These are phyloP conservation scores for Goniozus legneri DNA, from an alignment of 1,140 invertebrate genomes.

Conservation along the genomic window DNA sequence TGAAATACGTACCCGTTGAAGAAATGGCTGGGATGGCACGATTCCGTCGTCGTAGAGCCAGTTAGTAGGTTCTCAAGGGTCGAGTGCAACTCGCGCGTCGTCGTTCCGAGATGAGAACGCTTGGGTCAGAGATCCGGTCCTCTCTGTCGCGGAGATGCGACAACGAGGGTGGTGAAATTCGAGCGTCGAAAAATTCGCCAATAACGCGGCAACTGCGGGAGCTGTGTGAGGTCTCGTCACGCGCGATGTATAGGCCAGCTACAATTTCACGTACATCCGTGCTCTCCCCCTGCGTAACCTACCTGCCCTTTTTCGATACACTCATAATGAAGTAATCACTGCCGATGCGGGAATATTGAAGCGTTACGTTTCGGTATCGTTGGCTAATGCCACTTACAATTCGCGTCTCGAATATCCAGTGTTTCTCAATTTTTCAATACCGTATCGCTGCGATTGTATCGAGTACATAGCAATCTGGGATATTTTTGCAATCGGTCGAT, in stretches of 20 bases:
- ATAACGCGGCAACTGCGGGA: slow-evolving; percentile 9
- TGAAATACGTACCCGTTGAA: too few species aligned
- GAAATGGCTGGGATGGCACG: slow-evolving; percentile 22
- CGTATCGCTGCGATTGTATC: too few species aligned
- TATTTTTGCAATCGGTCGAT: too few species aligned
- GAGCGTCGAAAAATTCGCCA: slow-evolving; percentile 25
- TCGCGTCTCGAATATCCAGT: slow-evolving; percentile 23
- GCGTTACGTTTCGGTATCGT: slow-evolving; percentile 33
- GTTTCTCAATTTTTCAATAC: slow-evolving; percentile 23
- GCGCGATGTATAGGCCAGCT: too few species aligned
- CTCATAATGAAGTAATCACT: slow-evolving; percentile 42
- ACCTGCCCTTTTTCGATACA: slow-evolving; percentile 32
- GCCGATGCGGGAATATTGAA: slow-evolving; percentile 34
- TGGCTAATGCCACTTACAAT: slow-evolving; percentile 27
- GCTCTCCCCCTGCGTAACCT: too few species aligned
- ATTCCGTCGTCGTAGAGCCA: slow-evolving; percentile 28
- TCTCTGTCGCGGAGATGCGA: not conserved
- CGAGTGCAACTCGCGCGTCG: slow-evolving; percentile 20
- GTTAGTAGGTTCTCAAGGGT: slow-evolving; percentile 33
- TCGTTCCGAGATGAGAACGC: slow-evolving; percentile 4
- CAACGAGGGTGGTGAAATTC: not conserved
- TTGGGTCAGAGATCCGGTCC: too few species aligned
- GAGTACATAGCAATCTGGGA: too few species aligned
- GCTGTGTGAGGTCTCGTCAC: not conserved
- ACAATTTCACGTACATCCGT: too few species aligned